Percentiles rank a stretch among this genome's conserved stretches.
phyloP scores from a whole-genome alignment of 2,888 invertebrate genomes.

The Leptogaster cylindrica region DNA sequence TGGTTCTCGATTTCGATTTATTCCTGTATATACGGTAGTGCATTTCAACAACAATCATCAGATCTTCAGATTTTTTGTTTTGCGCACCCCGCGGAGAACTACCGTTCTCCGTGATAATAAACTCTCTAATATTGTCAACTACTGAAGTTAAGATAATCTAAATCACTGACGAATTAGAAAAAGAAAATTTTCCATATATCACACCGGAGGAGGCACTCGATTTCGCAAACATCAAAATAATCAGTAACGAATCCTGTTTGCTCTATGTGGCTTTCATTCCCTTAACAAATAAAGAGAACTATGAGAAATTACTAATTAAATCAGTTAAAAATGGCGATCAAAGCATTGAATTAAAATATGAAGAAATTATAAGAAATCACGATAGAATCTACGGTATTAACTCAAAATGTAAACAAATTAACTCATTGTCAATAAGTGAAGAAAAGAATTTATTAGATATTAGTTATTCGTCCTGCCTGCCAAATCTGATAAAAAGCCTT shows the following conservation, averaged over 20 bases:
- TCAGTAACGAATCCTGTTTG: slow-evolving; percentile 18
- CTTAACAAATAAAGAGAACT: slow-evolving; percentile 1
- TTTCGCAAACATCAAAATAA: slow-evolving; percentile 36
- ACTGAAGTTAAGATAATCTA: slow-evolving; percentile 47
- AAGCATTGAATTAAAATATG: not conserved
- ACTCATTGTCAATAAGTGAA: slow-evolving; percentile 13
- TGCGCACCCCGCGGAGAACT: too few species aligned
- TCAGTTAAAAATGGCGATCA: slow-evolving; percentile 15
- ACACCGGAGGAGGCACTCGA: slow-evolving; percentile 40
- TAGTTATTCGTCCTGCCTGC: not conserved
- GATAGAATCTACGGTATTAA: not conserved
- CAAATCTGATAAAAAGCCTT: slow-evolving; percentile 10
- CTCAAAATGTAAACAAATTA: slow-evolving; percentile 21
- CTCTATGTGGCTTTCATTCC: slow-evolving; percentile 36
- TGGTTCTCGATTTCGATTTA: too few species aligned
- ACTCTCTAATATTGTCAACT: slow-evolving; percentile 46
- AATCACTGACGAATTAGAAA: not conserved
- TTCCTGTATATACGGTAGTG: too few species aligned
- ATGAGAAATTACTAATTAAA: slow-evolving; percentile 28
- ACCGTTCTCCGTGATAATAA: too few species aligned
- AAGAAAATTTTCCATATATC: slow-evolving; percentile 21
- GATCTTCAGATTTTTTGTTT: too few species aligned
- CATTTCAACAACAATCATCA: too few species aligned
- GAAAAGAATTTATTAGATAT: slow-evolving; percentile 16
- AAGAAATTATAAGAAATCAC: not conserved